These are phyloP conservation scores for Lasaia peninsularis DNA, from an alignment of 1,140 invertebrate genomes.

Conservation along the genomic window DNA sequence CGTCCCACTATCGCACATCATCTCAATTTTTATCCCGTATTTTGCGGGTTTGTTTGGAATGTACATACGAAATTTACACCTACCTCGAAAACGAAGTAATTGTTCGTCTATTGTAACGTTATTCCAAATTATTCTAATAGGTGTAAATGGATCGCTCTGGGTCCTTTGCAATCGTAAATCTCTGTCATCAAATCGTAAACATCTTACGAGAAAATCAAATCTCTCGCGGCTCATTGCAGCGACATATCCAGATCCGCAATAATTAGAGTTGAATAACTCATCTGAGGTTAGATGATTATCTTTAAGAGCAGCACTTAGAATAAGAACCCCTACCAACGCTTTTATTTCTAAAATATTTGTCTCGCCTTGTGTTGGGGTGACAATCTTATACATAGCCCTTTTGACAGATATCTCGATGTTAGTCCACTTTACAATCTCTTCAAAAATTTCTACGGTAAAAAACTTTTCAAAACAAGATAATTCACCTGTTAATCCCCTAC, in stretches of 20 bases:
- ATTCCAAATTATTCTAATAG: slow-evolving; percentile 19
- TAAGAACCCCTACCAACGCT: slow-evolving; percentile 22
- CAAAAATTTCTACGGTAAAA: slow-evolving; percentile 20
- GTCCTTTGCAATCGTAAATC: background rate
- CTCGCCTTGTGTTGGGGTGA: slow-evolving; percentile 11
- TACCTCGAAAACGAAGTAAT: slow-evolving; percentile 21
- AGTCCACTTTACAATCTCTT: slow-evolving; percentile 26
- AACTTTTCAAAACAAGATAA: slow-evolving; percentile 14
- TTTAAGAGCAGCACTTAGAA: slow-evolving; percentile 21
- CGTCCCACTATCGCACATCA: slow-evolving; percentile 40
- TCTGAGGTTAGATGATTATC: slow-evolving; percentile 16
- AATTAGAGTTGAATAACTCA: slow-evolving; percentile 20
- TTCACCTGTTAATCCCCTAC: slow-evolving; percentile 1
- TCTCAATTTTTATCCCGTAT: slow-evolving; percentile 48
- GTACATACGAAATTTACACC: slow-evolving; percentile 31
- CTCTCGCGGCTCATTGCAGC: slow-evolving; percentile 19
- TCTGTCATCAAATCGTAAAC: slow-evolving; percentile 17
- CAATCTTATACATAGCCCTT: slow-evolving; percentile 17
- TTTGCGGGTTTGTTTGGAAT: slow-evolving; percentile 48
- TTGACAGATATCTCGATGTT: slow-evolving; percentile 23
- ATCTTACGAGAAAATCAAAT: slow-evolving; percentile 21
- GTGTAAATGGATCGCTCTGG: slow-evolving; percentile 6
- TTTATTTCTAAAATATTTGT: slow-evolving; percentile 19
- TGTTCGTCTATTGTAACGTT: slow-evolving; percentile 23
- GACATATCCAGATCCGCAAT: slow-evolving; percentile 15